Evolutionary conservation across 2,888 invertebrate species (phyloP), one percentile per base, ranked within the genome.

Genomic region (Priapulus caudatus): DNA sequence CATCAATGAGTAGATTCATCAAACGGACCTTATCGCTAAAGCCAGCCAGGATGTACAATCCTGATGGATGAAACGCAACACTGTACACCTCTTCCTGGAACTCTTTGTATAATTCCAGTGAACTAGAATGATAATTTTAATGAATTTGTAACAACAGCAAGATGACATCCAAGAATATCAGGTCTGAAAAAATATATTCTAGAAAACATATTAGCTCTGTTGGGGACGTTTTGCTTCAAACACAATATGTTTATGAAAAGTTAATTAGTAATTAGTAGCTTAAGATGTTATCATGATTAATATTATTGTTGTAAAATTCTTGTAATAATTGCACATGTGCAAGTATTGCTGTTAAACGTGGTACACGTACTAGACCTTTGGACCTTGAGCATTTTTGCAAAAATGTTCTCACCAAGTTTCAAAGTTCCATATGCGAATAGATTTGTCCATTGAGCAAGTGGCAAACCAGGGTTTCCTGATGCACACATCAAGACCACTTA

Each of bases 371-470:
- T n/a, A n/a, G n/a, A n/a, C n/a, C n/a, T n/a, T n/a, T n/a, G n/a
- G n/a, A n/a, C n/a, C n/a, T n/a, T n/a, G n/a, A n/a, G n/a, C n/a
- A n/a, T n/a, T n/a, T n/a, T n/a, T n/a, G n/a, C n/a, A n/a, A n/a
- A n/a, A n/a, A n/a, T n/a, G 46, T n/a, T 33, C 60, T 54, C 57
- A 83, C 66, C 83, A 82, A 0, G 82, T 83, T 71, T 88, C 84
- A 67, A 87, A 92, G 67, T 93, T 88, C 92, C 93, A 93, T 46
- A 93, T 79, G 50, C 89, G 78, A 48, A 93, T 79, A 33, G 86
- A 87, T 60, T 86, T 80, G 69, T 93, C 93, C 47, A 78, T 74
- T 45, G 85, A 84, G 51, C 72, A 76, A 0, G 92, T 91, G 73
- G 91, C 82, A 56, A 91, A 81, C 52, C 91, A 81, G 0, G 91